Evolutionary conservation across 2,113 vertebrate genomes (phyloP).

Genomic region (Hippoglossus stenolepis): DNA sequence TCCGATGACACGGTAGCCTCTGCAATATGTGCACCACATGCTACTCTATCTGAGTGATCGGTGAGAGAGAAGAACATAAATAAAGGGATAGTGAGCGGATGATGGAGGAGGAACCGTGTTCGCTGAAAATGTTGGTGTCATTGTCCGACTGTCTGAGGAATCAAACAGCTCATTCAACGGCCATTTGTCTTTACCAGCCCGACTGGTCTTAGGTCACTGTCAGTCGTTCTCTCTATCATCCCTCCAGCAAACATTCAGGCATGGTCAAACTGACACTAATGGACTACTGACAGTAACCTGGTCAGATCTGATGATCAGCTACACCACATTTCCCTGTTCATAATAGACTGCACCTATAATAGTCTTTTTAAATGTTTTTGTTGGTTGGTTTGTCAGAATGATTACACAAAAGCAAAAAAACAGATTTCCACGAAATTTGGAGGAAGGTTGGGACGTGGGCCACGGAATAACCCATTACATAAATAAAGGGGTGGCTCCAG

Average conservation of each 20-base stretch:
- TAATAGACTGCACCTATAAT: too few relatives aligned
- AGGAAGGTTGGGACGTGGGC: too few relatives aligned
- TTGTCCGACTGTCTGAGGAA: slow-evolving; percentile 17
- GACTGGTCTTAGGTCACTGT: slow-evolving; percentile 4
- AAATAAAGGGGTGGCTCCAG: too few relatives aligned
- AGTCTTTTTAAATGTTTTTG: too few relatives aligned
- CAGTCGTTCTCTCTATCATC: background rate
- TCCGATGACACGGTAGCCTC: background rate
- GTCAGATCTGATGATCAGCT: too few relatives aligned
- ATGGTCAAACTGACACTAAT: background rate
- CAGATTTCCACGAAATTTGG: too few relatives aligned
- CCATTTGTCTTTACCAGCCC: slow-evolving; percentile 4
- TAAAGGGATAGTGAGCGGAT: slow-evolving; percentile 21
- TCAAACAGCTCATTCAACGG: slow-evolving; percentile 18
- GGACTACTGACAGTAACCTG: background rate
- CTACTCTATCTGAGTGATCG: slow-evolving; percentile 3
- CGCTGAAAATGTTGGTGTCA: slow-evolving; percentile 3
- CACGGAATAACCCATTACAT: too few relatives aligned
- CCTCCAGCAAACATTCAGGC: background rate
- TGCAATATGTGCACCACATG: slow-evolving; percentile 3
- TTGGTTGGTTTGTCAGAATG: too few relatives aligned
- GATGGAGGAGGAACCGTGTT: slow-evolving; percentile 1
- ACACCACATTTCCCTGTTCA: too few relatives aligned
- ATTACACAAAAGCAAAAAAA: too few relatives aligned
- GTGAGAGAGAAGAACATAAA: background rate